Conservation (phyloP, 2,113 vertebrate genomes). For the Antennarius striatus region DNA sequence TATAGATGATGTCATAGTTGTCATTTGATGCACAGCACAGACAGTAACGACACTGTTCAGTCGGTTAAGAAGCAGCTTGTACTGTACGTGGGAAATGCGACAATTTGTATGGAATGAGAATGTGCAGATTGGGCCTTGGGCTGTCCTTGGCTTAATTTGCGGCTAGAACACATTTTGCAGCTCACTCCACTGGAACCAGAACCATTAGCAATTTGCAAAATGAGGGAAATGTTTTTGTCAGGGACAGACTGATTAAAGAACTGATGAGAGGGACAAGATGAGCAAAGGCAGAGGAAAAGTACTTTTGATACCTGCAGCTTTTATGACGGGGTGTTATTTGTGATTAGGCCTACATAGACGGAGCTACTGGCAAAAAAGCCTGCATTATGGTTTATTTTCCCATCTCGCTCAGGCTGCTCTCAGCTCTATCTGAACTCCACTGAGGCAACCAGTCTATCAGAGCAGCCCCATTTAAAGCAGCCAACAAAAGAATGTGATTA, state of each 20-base stretch:
- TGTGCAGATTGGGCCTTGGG: not conserved
- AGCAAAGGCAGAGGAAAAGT: slow-evolving; percentile 22
- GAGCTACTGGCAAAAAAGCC: slow-evolving; percentile 34
- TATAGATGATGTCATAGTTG: no score
- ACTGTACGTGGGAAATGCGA: not conserved
- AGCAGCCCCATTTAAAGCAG: slow-evolving; percentile 33
- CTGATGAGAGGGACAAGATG: slow-evolving; percentile 13
- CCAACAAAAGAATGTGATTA: slow-evolving; percentile 53
- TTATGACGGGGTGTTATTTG: slow-evolving; percentile 21
- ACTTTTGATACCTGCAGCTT: slow-evolving; percentile 38
- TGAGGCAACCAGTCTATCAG: slow-evolving; percentile 47
- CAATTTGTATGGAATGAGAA: not conserved
- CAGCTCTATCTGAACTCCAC: slow-evolving; percentile 30
- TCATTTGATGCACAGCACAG: no score
- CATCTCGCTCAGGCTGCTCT: slow-evolving; percentile 53
- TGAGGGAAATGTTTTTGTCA: slow-evolving; percentile 23
- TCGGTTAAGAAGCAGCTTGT: slow-evolving; percentile 4
- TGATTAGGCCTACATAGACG: slow-evolving; percentile 37
- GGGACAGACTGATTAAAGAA: slow-evolving; percentile 23
- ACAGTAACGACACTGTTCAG: not conserved
- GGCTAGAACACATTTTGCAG: slow-evolving; percentile 21
- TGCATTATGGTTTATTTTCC: slow-evolving; percentile 63
- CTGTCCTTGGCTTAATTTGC: not conserved
- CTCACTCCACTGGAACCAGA: slow-evolving; percentile 2
- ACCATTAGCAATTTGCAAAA: slow-evolving; percentile 39